Evolutionary conservation across 2,113 vertebrate genomes (phyloP).

Genomic region (Corvus cornix): DNA sequence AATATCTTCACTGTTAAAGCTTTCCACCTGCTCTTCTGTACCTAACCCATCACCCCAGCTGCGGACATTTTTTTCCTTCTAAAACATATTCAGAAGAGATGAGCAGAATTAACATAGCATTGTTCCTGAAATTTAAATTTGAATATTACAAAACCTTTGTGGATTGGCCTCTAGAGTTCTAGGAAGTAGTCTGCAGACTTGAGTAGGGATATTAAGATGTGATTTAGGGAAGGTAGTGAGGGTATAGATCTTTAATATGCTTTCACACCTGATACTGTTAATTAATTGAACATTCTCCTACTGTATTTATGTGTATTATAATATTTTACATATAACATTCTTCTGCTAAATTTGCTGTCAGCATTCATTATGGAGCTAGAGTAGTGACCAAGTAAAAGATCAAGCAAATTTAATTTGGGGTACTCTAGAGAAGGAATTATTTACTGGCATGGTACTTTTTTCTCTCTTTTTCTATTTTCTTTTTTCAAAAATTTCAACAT

Average conservation of each 20-base stretch:
- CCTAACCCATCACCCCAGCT: not conserved
- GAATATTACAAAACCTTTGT: not conserved
- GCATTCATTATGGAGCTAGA: not conserved
- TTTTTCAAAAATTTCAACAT: not conserved
- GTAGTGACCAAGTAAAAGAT: not conserved
- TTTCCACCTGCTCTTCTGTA: not conserved
- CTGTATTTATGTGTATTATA: not conserved
- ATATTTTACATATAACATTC: not conserved
- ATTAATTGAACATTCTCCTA: not conserved
- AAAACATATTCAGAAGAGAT: not conserved
- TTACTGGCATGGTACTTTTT: not conserved
- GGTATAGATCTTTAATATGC: not conserved
- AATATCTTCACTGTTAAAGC: not conserved
- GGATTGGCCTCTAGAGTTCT: not conserved
- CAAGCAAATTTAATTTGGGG: not conserved
- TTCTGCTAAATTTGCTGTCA: not conserved
- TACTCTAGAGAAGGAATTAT: not conserved
- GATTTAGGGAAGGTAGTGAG: not conserved
- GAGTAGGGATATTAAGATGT: not conserved
- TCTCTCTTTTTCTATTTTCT: fast-evolving
- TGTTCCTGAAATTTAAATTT: not conserved
- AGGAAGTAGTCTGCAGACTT: not conserved
- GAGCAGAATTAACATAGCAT: not conserved
- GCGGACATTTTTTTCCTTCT: not conserved
- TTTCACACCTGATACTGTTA: not conserved